Percentiles rank a stretch among this genome's conserved stretches.
Conservation (phyloP, 2,797 vertebrate genomes). For the Scarus forsteni region DNA sequence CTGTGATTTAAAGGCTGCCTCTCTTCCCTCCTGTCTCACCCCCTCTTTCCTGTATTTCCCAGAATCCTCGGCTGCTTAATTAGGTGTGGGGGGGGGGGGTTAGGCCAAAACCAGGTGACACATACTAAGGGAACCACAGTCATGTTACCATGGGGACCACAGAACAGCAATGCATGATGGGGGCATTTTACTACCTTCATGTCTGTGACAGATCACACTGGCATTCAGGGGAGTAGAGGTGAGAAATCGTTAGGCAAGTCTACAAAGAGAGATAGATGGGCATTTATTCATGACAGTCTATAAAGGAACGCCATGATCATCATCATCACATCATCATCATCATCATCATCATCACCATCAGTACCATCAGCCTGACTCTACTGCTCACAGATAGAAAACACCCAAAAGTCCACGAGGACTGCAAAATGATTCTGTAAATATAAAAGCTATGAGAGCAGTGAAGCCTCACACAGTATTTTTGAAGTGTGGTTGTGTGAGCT, state of each 20-base stretch:
- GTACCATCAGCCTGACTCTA: slow-evolving; percentile 41
- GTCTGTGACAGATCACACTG: slow-evolving; percentile 99
- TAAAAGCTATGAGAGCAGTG: not conserved
- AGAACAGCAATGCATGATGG: slow-evolving; percentile 98
- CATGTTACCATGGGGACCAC: slow-evolving; percentile 95
- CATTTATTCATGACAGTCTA: slow-evolving; percentile 97
- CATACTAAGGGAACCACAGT: slow-evolving; percentile 89
- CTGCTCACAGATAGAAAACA: slow-evolving; percentile 35
- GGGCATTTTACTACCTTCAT: slow-evolving; percentile 98
- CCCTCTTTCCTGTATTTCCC: slow-evolving; percentile 4
- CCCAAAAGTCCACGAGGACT: not conserved
- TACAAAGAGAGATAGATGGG: slow-evolving; percentile 99
- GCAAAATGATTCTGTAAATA: not conserved
- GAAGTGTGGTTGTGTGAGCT: too few species aligned
- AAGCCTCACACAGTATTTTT: too few species aligned
- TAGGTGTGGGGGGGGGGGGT: not conserved
- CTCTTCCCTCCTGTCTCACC: not conserved
- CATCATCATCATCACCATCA: slow-evolving; percentile 83
- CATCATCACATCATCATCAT: slow-evolving; percentile 83
- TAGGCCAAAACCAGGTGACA: slow-evolving; percentile 83
- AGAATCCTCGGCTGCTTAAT: slow-evolving; percentile 39
- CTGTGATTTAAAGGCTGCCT: not conserved
- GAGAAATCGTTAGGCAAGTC: slow-evolving; percentile 99
- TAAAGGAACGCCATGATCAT: slow-evolving; percentile 90
- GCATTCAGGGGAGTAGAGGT: slow-evolving; percentile 99